Base-by-base conservation (phyloP, 2,113 vertebrate genomes). In the Eulacestoma nigropectus region DNA sequence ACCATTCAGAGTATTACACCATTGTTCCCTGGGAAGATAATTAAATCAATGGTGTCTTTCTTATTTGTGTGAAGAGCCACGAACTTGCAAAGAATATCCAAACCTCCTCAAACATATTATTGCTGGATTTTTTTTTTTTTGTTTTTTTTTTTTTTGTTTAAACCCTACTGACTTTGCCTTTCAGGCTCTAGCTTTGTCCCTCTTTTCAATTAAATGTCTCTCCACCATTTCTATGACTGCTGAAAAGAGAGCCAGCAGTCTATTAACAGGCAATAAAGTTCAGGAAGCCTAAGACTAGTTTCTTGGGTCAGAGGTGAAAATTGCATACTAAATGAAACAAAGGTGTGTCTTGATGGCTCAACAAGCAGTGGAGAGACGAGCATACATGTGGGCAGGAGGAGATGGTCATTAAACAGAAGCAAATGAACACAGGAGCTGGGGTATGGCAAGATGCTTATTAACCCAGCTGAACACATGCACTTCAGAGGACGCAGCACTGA, bases 241-340 rank as follows among this genome's bases (percentile, higher is more conserved):
- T 98, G 98, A 98, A 98, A 98, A 98, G 98, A 98, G 96, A 98
- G 97, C 97, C 97, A 97, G 97, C 97, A 98, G 98, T 98, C 98
- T 98, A 98, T 98, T 98, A 98, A 98, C 98, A 98, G 98, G 98
- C 98, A 98, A 98, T 98, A 98, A 98, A 98, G 98, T 98, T 98
- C 98, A 98, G 98, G 98, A 98, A 98, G 98, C 98, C 98, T 97
- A 98, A 97, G 98, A 98, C 98, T 98, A 98, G 98, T 98, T 98
- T 98, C 97, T 97, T 97, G 97, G 98, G 98, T 98, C 98, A 98
- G 98, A 98, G 98, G 98, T 98, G 98, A 98, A 98, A 98, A 98
- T 97, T 98, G 96, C 98, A 97, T 96, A 91, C 96, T 97, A 98
- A 98, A 98, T 98, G 98, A 98, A 98, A 98, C 98, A 98, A 98